These are phyloP conservation scores for Leucopternis melanops DNA, from an alignment of 2,113 vertebrate genomes.

Conservation along the genomic window DNA sequence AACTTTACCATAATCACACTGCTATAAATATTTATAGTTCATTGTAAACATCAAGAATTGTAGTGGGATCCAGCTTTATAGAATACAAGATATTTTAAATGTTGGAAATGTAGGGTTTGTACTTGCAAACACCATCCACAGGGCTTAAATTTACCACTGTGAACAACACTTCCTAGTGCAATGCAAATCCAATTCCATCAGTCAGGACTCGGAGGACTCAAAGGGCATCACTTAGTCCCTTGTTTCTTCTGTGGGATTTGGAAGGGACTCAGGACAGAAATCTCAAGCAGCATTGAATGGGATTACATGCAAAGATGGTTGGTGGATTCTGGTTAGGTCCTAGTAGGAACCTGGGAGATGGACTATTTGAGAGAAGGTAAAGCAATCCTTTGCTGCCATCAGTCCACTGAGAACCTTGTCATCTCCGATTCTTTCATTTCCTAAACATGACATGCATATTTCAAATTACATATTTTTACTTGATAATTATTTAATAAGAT, in stretches of 20 bases:
- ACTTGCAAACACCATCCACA: not conserved
- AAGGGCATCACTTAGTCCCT: not conserved
- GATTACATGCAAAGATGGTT: not conserved
- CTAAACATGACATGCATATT: not conserved
- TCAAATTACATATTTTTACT: constrained; percentile 31
- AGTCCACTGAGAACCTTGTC: not conserved
- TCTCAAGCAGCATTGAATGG: not conserved
- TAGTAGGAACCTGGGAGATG: not conserved
- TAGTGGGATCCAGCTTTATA: not conserved
- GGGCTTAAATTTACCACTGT: not conserved
- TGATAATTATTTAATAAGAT: constrained; percentile 59
- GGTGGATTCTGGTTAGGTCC: not conserved
- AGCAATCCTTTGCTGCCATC: not conserved
- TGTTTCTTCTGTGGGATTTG: not conserved
- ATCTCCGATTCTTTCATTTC: not conserved
- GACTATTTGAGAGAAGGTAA: not conserved
- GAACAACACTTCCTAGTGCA: not conserved
- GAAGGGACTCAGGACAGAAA: not conserved
- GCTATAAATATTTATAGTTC: not conserved
- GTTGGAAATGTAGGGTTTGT: not conserved
- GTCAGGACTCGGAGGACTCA: not conserved
- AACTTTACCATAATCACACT: not conserved
- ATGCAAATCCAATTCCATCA: not conserved
- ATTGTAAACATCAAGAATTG: not conserved
- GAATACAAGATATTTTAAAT: not conserved